Conservation (phyloP, 2,888 invertebrate species). For the Sicus ferrugineus region DNA sequence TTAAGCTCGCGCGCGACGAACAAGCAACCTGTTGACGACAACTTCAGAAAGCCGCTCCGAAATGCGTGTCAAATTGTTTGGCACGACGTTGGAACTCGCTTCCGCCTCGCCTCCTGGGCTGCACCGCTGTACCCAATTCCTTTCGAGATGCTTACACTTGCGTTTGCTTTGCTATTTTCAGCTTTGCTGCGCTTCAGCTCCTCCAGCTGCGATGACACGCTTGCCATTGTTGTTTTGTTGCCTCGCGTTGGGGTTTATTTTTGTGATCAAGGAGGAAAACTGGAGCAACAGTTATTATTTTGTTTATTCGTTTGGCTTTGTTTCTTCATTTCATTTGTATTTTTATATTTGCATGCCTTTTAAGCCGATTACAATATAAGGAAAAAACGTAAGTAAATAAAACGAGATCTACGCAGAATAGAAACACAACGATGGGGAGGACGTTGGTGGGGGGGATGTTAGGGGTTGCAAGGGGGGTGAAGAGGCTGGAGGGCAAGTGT, state of each 20-base stretch:
- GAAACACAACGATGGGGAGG: too few relatives aligned
- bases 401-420: too few relatives aligned
- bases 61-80: constrained; percentile 20
- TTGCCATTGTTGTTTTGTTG: constrained; percentile 1
- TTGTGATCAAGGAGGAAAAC: constrained; percentile 18
- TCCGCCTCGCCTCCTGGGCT: background rate
- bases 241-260: constrained; percentile 1
- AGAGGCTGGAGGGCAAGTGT: too few relatives aligned
- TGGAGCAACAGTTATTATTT: constrained; percentile 19
- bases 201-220: background rate
- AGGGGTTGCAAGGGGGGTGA: too few relatives aligned
- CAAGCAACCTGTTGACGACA: constrained; percentile 13
- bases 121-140: background rate
- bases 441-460: too few relatives aligned
- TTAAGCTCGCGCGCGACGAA: background rate
- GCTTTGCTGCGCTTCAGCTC: background rate
- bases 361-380: constrained; percentile 24
- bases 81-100: background rate
- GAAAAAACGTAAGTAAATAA: background rate
- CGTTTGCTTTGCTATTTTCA: background rate
- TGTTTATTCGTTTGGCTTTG: background rate
- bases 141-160: background rate
- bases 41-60: constrained; percentile 7
- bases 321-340: background rate
- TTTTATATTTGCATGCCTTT: background rate